Base-by-base conservation (phyloP, 1,140 invertebrate genomes). In the Hesperophylax magnus region DNA sequence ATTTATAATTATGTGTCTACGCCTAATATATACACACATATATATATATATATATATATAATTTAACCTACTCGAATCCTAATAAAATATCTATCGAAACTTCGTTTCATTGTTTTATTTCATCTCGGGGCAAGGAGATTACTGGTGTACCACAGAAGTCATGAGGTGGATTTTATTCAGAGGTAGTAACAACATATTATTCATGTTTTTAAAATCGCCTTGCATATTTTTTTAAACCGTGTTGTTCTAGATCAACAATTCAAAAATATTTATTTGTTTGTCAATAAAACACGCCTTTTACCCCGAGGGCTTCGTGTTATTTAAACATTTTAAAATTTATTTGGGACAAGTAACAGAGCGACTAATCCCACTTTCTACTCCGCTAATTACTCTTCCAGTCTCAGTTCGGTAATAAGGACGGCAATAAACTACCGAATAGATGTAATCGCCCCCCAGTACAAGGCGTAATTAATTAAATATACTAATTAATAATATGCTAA, bases 401-500 rank as follows among this genome's bases (percentile, higher is more conserved):
- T 80, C 81, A 61, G 78, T 78, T 60, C 63, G 39, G 75, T 80
- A 67, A 80, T 82, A 82, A 82, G 81, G 60, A 54, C 72, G 39
- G 81, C 71, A 77, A 79, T 82, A 80, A 82, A 82, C 78, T 76
- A 77, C 54, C 53, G 14, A 18, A 54, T 60, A 74, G 81, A 82
- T 83, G 27, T 77, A 80, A 83, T 83, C 81, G 60, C 61, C 60
- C 56, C 18, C 18, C 15, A 31, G 72, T 78, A 71, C 69, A 31
- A 56, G 67, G 22, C 72, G 77, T 84, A 81, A 84, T 84, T 84
- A 81, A 84, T 81, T 84, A 84, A 84, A 84, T 81, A 81, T 81
- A 72, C 75, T 83, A 83, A 83, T 83, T 83, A 83, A 81, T 83
- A 81, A 83, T 80, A 83, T 79, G 79, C 76, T 83, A 80, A 82